These are phyloP conservation scores for Listronotus bonariensis DNA, from an alignment of 1,140 invertebrate species.

Conservation along the genomic window DNA sequence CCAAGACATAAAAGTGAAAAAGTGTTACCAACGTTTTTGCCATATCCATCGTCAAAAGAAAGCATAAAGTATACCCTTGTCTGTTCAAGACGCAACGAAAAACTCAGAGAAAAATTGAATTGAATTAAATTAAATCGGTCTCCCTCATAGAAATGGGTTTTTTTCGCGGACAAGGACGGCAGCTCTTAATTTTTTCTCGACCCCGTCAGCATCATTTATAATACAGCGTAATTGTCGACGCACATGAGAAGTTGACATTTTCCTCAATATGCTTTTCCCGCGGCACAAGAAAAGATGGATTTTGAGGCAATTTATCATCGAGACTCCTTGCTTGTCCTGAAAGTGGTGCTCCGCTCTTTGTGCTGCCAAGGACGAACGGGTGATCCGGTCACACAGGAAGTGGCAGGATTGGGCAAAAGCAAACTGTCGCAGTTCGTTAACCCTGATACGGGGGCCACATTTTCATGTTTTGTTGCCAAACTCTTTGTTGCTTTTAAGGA, in stretches of 20 bases:
- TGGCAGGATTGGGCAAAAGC: slow-evolving; percentile 18
- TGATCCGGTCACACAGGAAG: slow-evolving; percentile 13
- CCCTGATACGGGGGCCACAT: neutral
- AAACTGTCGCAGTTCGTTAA: slow-evolving; percentile 23
- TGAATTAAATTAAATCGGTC: slow-evolving; percentile 21
- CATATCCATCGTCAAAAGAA: neutral
- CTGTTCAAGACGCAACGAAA: slow-evolving; percentile 5
- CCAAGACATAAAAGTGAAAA: no score
- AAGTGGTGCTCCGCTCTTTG: slow-evolving; percentile 27
- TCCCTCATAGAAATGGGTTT: slow-evolving; percentile 1
- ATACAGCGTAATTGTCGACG: slow-evolving; percentile 33
- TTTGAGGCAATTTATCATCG: slow-evolving; percentile 33
- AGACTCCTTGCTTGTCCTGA: slow-evolving; percentile 17
- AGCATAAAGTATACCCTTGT: slow-evolving; percentile 3
- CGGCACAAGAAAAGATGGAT: slow-evolving; percentile 32
- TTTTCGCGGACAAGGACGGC: slow-evolving; percentile 18
- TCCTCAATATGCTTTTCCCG: slow-evolving; percentile 34
- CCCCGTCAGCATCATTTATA: slow-evolving; percentile 28
- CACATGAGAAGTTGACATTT: slow-evolving; percentile 36
- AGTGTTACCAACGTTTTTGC: no score
- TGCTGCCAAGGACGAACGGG: slow-evolving; percentile 22
- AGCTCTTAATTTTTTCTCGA: slow-evolving; percentile 24
- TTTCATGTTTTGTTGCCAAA: no score
- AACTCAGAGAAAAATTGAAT: slow-evolving; percentile 21
- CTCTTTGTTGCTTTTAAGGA: no score